phyloP scores from a whole-genome alignment of 2,888 invertebrate genomes.

The Drosophila niveifrons region DNA sequence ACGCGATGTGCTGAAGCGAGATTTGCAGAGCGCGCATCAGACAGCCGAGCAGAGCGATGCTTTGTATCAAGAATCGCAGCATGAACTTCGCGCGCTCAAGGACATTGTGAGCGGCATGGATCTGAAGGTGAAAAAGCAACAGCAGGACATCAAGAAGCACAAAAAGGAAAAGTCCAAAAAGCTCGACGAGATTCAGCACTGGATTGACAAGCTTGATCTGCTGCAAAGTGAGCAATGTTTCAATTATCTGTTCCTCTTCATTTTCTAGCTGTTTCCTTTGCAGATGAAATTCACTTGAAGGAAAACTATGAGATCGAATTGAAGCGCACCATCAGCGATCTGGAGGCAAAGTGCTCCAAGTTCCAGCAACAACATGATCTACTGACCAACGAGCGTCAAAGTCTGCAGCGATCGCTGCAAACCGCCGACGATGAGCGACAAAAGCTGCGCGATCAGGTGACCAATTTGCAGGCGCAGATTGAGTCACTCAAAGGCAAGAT shows the following conservation, averaged over 20 bases:
- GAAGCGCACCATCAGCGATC: constrained; percentile 82
- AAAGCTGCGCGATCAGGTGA: constrained; percentile 90
- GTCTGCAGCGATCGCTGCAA: constrained; percentile 90
- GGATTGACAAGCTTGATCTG: constrained; percentile 82
- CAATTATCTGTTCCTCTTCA: background rate
- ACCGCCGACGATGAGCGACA: constrained; percentile 89
- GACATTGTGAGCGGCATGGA: constrained; percentile 79
- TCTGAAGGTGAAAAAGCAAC: constrained; percentile 77
- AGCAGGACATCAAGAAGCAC: constrained; percentile 73
- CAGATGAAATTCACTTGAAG: constrained; percentile 84
- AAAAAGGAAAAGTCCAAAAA: constrained; percentile 83
- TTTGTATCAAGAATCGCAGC: constrained; percentile 79
- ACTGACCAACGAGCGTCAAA: constrained; percentile 91
- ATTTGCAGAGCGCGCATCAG: constrained; percentile 77
- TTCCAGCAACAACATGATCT: constrained; percentile 90
- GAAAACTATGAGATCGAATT: constrained; percentile 83
- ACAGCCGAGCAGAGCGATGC: constrained; percentile 66
- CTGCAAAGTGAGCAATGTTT: constrained; percentile 73
- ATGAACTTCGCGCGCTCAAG: constrained; percentile 83
- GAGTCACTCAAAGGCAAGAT: constrained; percentile 87
- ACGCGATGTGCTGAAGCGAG: constrained; percentile 82
- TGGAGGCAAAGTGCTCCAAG: constrained; percentile 79
- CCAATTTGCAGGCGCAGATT: constrained; percentile 86
- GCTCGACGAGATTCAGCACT: constrained; percentile 82
- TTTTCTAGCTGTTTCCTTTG: background rate